Conservation (phyloP, 1,140 invertebrate genomes). For the Lysiphlebus fabarum region DNA sequence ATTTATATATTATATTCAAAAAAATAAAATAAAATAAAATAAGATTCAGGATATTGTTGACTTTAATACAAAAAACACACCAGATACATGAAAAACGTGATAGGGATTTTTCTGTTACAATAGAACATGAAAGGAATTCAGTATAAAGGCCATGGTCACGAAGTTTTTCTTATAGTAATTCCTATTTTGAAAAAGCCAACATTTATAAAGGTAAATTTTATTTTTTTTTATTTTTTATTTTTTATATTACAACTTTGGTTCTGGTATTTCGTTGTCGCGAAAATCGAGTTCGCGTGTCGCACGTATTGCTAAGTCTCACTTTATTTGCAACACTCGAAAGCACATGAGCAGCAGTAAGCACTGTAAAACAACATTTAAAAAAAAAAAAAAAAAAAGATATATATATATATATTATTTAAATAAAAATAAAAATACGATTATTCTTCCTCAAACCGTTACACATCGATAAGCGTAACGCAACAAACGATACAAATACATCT, state of each 20-base stretch:
- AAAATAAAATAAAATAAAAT: too few species aligned
- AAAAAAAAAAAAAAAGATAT: too few species aligned
- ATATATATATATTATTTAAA: too few species aligned
- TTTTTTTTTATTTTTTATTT: conserved; percentile 1
- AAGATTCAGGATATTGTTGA: too few species aligned
- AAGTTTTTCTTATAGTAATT: background rate
- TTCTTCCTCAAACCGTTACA: conserved; percentile 1
- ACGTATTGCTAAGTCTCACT: conserved; percentile 7
- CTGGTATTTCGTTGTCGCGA: conserved; percentile 7
- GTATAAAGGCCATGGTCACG: conserved; percentile 20
- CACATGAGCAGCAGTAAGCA: too few species aligned
- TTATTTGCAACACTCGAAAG: background rate
- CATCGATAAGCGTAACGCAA: conserved; percentile 11
- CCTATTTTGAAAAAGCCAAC: background rate
- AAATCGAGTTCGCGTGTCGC: conserved; percentile 17
- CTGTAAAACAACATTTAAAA: too few species aligned
- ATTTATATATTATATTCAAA: too few species aligned
- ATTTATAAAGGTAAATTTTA: background rate
- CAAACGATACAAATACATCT: conserved; percentile 3
- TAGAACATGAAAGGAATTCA: conserved; percentile 6
- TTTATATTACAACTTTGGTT: conserved; percentile 2
- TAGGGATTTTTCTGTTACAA: conserved; percentile 21
- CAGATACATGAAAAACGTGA: conserved; percentile 35
- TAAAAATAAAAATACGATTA: background rate
- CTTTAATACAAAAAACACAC: too few species aligned